Evolutionary conservation across 2,797 vertebrate species (phyloP), one percentile per base, ranked within the genome.

Genomic region (Squalus acanthias): DNA sequence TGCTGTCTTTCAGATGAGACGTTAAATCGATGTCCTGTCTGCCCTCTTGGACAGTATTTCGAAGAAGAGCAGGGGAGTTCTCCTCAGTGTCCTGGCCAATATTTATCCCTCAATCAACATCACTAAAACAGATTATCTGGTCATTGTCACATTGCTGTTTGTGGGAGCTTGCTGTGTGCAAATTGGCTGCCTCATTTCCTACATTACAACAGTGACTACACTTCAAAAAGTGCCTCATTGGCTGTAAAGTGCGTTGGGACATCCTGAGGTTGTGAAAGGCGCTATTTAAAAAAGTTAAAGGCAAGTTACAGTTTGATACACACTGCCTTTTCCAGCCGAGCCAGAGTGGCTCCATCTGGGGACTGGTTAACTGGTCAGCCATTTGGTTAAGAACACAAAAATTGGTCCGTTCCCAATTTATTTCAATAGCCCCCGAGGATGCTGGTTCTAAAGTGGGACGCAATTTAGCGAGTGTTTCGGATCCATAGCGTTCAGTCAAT

Each of bases 301-400:
- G n/a, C 67, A n/a, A 63, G 10, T 46, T 57, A 12, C 96, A 95
- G 97, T 97, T 97, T 97, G 96, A 97, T 97, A 97, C 96, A 96
- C 22, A 96, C 96, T 4, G 26, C 97, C 96, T 87, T 91, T 97
- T 96, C 97, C 97, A 97, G 97, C 97, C 96, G 95, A 96, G 96
- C 57, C 46, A 9, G 12, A 57, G 10, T 88, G 96, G 95, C 96
- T 96, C 63, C 93, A 96, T 96, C 79, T 96, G 95, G 89, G 96
- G 96, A 96, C 94, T 91, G 96, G 72, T 89, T 96, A 67, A 95
- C 63, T 89, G 74, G 95, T 96, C 74, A 96, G 93, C 96, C 94
- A 95, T 82, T 74, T 63, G 96, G 63, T 65, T 96, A 96, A 95
- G 96, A 96, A 91, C 91, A 93, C 96, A 96, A 89, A 96, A 67